These are phyloP conservation scores for Aporophyla lueneburgensis DNA, from an alignment of 2,888 invertebrate genomes.

Conservation along the genomic window DNA sequence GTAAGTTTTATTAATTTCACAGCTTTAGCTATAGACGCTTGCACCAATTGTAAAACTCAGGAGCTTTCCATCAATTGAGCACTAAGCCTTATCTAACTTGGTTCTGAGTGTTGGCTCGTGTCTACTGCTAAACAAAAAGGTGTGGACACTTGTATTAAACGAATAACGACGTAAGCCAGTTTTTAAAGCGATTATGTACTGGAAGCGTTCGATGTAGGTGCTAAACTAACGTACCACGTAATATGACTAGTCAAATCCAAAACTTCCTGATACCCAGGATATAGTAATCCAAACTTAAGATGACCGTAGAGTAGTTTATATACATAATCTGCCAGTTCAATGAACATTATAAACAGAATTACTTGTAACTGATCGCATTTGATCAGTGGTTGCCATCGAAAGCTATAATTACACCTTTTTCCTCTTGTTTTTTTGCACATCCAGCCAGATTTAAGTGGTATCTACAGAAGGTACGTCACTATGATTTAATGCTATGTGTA, in stretches of 20 bases:
- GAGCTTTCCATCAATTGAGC: neutral
- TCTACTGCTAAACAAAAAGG: neutral
- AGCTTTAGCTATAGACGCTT: no score
- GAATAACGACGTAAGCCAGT: no score
- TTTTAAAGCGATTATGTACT: no score
- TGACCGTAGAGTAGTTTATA: neutral
- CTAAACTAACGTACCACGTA: neutral
- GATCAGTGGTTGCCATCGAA: conserved; percentile 33
- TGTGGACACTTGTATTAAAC: no score
- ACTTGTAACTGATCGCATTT: conserved; percentile 20
- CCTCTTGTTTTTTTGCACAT: conserved; percentile 37
- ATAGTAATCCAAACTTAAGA: neutral
- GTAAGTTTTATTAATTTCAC: neutral
- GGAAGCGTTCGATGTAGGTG: no score
- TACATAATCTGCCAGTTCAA: conserved; percentile 7
- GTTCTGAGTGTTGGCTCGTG: neutral
- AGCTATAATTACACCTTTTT: conserved; percentile 40
- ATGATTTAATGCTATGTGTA: conserved; percentile 27
- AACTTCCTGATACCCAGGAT: neutral
- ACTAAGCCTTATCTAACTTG: neutral
- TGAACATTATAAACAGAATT: conserved; percentile 24
- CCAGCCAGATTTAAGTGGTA: conserved; percentile 42
- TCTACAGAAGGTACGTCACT: conserved; percentile 8
- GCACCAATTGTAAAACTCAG: neutral
- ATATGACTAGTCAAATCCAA: neutral